These are phyloP conservation scores for Heliocidaris tuberculata DNA, from an alignment of 35 echinoderm and acorn worm species.

Conservation along the genomic window DNA sequence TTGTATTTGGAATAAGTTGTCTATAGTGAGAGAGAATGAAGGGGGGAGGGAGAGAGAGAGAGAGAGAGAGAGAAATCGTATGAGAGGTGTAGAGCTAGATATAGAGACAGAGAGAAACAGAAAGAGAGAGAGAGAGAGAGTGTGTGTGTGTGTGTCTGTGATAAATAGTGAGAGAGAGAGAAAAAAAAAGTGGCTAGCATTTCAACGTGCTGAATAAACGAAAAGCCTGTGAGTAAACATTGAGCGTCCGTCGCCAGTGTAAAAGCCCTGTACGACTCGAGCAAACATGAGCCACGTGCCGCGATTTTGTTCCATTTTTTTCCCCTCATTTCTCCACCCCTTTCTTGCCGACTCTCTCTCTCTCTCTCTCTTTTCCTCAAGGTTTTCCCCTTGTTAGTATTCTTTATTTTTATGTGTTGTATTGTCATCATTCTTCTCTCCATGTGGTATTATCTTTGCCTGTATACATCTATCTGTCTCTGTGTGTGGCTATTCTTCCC, in stretches of 20 bases:
- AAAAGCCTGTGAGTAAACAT: conserved; percentile 23
- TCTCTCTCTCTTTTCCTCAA: background rate
- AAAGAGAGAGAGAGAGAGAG: background rate
- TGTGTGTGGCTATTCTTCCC: background rate
- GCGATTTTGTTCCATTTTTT: background rate
- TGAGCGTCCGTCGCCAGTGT: conserved; percentile 19
- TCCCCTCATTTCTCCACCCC: background rate
- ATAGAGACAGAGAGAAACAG: background rate
- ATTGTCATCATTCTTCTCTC: background rate
- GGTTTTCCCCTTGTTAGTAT: background rate
- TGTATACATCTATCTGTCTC: background rate
- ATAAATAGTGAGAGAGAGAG: background rate
- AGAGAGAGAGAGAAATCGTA: too few species aligned
- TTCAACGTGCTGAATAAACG: conserved; percentile 41
- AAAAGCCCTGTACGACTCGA: background rate
- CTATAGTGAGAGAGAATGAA: too few species aligned
- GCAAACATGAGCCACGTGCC: conserved; percentile 31
- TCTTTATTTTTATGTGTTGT: background rate
- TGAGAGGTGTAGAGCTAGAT: background rate
- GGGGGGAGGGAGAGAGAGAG: too few species aligned
- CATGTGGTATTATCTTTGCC: background rate
- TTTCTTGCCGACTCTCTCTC: background rate
- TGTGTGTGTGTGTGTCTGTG: background rate
- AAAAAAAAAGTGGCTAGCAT: background rate
- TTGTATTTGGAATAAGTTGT: too few species aligned